phyloP scores from a whole-genome alignment of 2,888 invertebrate genomes.

The Gandaritis pyraliata region DNA sequence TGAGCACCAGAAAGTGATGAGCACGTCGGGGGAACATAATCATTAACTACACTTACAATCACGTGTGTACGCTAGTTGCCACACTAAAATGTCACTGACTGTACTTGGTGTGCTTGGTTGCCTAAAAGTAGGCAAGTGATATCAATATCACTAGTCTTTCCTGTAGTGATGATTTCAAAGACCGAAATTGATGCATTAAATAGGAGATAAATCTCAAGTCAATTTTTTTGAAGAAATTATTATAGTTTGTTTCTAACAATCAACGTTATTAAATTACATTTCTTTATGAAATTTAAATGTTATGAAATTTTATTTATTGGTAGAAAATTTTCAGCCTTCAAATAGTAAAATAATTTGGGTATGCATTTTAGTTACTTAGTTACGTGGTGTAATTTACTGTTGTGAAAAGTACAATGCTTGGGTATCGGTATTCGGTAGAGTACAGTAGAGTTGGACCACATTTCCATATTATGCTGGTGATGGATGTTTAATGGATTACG shows the following conservation, averaged over 20 bases:
- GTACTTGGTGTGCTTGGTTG: not conserved
- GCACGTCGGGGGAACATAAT: conserved; percentile 65
- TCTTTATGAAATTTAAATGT: not conserved
- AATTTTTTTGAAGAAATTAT: not conserved
- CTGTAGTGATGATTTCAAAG: not conserved
- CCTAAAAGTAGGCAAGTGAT: too few relatives aligned
- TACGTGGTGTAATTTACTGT: not conserved
- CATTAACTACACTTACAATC: conserved; percentile 47
- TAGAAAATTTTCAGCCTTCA: too few relatives aligned
- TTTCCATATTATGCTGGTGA: conserved; percentile 21
- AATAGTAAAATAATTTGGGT: too few relatives aligned
- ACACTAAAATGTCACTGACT: not conserved
- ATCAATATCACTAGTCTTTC: not conserved
- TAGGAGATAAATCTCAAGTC: not conserved
- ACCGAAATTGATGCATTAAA: not conserved
- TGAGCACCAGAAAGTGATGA: conserved; percentile 64
- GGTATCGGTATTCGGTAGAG: conserved; percentile 4
- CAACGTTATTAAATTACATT: not conserved
- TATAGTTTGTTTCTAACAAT: not conserved
- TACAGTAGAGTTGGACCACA: conserved; percentile 11
- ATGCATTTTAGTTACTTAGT: not conserved
- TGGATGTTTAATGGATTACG: conserved; percentile 36
- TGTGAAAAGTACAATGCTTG: not conserved
- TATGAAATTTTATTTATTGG: not conserved
- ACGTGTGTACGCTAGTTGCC: too few relatives aligned